Conservation (phyloP, 2,888 invertebrate genomes). For the Callosobruchus maculatus region DNA sequence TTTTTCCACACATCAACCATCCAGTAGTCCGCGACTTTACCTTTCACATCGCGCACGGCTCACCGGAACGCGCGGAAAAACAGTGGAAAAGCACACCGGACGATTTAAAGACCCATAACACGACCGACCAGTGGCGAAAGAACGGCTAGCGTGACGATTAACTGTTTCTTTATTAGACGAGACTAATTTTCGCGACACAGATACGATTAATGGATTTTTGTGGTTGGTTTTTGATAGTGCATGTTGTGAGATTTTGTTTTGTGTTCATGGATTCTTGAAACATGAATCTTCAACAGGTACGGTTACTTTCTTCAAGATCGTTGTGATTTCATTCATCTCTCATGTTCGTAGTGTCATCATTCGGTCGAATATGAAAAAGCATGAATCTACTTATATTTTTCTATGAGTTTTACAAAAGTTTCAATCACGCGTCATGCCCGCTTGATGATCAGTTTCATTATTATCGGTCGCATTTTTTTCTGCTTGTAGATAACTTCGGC, state of each 20-base stretch:
- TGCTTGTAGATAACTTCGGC: too few relatives aligned
- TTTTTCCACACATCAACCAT: not conserved
- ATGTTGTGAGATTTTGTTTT: constrained; percentile 1
- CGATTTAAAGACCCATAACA: not conserved
- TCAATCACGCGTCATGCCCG: too few relatives aligned
- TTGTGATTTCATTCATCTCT: not conserved
- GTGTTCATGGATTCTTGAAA: constrained; percentile 7
- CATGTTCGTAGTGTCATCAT: too few relatives aligned
- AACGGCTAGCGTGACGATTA: not conserved
- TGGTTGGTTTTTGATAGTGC: not conserved
- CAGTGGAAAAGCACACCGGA: not conserved
- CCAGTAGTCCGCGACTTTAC: not conserved
- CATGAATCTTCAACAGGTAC: constrained; percentile 21
- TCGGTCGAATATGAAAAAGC: too few relatives aligned
- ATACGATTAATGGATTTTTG: not conserved
- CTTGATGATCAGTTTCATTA: too few relatives aligned
- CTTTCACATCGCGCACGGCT: not conserved
- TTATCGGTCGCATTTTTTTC: too few relatives aligned
- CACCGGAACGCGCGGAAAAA: not conserved
- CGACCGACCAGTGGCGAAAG: not conserved
- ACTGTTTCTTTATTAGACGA: not conserved
- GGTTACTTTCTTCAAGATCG: not conserved
- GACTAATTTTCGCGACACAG: not conserved
- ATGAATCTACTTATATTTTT: too few relatives aligned
- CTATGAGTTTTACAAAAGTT: too few relatives aligned